Percentiles rank a stretch among this genome's conserved stretches.
phyloP scores from a whole-genome alignment of 2,113 vertebrate genomes.

The Platichthys stellatus region DNA sequence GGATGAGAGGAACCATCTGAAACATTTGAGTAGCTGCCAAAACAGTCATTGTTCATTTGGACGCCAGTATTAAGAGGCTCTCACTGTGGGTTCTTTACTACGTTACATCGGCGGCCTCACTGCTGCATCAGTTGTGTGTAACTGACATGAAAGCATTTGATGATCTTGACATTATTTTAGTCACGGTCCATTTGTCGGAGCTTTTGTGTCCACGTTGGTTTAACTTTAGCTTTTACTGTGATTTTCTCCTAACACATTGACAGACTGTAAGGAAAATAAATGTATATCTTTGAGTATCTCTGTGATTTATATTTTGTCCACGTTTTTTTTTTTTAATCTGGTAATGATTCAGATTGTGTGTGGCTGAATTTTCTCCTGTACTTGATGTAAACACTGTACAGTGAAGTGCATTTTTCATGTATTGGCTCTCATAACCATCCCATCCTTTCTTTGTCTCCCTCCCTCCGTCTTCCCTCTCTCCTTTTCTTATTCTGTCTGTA shows the following conservation, averaged over 20 bases:
- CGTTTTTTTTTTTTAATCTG: too few relatives aligned
- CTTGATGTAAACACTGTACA: neutral
- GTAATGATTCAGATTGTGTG: neutral
- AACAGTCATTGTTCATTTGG: neutral
- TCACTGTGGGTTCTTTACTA: neutral
- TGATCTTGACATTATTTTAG: slow-evolving; percentile 54
- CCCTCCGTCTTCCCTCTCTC: neutral
- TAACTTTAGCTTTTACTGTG: neutral
- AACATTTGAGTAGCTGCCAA: neutral
- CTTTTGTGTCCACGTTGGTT: neutral
- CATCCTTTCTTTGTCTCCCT: neutral
- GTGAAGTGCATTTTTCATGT: slow-evolving; percentile 19
- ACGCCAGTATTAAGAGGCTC: too few relatives aligned
- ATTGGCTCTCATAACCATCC: neutral
- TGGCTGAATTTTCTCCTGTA: slow-evolving; percentile 13
- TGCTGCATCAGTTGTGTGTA: slow-evolving; percentile 23
- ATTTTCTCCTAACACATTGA: neutral
- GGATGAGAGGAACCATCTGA: too few relatives aligned
- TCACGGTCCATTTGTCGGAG: slow-evolving; percentile 38
- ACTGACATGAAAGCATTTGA: slow-evolving; percentile 33
- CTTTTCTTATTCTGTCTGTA: slow-evolving; percentile 55
- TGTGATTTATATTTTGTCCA: slow-evolving; percentile 21
- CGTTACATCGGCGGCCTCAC: neutral
- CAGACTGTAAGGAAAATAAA: neutral
- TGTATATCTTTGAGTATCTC: neutral